Evolutionary conservation across 2,113 vertebrate genomes (phyloP).

Genomic region (Camelus bactrianus): DNA sequence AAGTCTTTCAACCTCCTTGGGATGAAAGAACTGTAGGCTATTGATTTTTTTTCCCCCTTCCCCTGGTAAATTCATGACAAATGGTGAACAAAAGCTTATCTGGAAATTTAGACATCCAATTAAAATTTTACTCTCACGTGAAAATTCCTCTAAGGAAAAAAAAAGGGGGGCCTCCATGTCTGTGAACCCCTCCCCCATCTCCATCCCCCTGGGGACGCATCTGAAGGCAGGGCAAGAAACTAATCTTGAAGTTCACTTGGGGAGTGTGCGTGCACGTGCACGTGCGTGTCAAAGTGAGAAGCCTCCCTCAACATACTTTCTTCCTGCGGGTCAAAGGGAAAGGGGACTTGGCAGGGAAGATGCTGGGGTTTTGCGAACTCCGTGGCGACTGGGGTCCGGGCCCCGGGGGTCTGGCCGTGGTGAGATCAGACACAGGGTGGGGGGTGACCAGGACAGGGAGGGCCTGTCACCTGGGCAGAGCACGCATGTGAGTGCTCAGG

Average conservation of each 20-base stretch:
- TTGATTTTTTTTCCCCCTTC: conserved; percentile 76
- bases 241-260: conserved; percentile 16
- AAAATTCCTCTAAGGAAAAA: conserved; percentile 29
- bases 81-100: conserved; percentile 79
- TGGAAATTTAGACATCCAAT: conserved; percentile 73
- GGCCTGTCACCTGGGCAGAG: neutral
- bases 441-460: neutral
- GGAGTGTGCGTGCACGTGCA: neutral
- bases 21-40: conserved; percentile 79
- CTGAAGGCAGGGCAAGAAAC: neutral
- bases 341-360: neutral
- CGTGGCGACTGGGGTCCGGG: neutral
- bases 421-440: neutral
- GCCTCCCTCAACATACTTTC: neutral
- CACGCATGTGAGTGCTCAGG: neutral
- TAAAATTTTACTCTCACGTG: conserved; percentile 76
- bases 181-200: neutral
- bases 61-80: conserved; percentile 77
- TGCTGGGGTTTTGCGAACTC: neutral
- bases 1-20: conserved; percentile 78
- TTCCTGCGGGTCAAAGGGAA: neutral
- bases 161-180: neutral
- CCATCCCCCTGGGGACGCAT: neutral
- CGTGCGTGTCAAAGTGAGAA: neutral
- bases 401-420: neutral